These are phyloP conservation scores for Drosophila virilis DNA, from an alignment of 1,140 invertebrate species.

Conservation along the genomic window DNA sequence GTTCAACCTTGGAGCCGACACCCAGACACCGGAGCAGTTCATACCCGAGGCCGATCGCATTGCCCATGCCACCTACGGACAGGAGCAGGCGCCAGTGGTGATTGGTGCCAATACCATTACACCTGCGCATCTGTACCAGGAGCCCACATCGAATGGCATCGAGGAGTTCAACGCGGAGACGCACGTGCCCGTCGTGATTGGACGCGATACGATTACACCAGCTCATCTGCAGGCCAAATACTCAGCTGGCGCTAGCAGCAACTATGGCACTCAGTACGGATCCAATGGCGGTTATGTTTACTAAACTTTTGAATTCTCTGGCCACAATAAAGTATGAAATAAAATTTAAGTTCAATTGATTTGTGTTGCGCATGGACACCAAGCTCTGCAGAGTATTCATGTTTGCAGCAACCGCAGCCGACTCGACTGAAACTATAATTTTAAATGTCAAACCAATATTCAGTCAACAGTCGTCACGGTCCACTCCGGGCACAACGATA, in stretches of 20 bases:
- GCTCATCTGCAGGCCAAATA: conserved; percentile 35
- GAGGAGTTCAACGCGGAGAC: conserved; percentile 63
- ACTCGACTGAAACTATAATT: not conserved
- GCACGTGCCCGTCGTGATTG: conserved; percentile 58
- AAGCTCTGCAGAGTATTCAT: not conserved
- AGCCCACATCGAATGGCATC: conserved; percentile 62
- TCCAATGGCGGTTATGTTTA: conserved; percentile 73
- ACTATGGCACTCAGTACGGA: conserved; percentile 58
- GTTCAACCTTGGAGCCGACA: conserved; percentile 9
- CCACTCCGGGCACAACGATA: not conserved
- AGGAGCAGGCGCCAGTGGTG: conserved; percentile 26
- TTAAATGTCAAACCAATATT: conserved; percentile 24
- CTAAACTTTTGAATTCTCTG: conserved; percentile 29
- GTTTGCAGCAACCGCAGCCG: not conserved
- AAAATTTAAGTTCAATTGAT: not conserved
- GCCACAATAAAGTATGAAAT: not conserved
- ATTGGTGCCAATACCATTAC: conserved; percentile 43
- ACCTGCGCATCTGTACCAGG: conserved; percentile 52
- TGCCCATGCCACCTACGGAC: conserved; percentile 42
- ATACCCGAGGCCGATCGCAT: conserved; percentile 27
- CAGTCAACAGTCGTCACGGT: not conserved
- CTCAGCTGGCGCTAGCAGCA: conserved; percentile 7
- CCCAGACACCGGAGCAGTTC: conserved; percentile 30
- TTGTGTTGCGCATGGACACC: not conserved
- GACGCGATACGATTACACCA: conserved; percentile 56